Evolutionary conservation across 1,140 invertebrate species (phyloP).

Genomic region (Drosophila bocqueti): DNA sequence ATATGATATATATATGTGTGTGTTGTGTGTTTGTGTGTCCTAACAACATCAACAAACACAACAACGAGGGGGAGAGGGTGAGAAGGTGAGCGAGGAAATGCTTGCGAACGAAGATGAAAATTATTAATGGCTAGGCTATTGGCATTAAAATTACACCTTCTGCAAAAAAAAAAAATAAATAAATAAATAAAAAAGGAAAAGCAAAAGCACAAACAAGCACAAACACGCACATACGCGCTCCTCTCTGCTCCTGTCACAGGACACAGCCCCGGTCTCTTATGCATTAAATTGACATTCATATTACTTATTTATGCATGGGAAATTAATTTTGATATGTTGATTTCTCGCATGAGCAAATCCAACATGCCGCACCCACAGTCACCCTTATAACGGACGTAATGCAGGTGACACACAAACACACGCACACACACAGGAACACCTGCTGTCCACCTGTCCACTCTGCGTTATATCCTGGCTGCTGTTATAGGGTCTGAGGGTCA

Average conservation of each 20-base stretch:
- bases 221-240: too few relatives aligned
- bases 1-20: conserved; percentile 4
- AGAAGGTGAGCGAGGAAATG: neutral
- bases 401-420: conserved; percentile 28
- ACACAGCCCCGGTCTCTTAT: conserved; percentile 31
- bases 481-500: neutral
- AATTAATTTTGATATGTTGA: conserved; percentile 83
- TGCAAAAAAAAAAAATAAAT: conserved; percentile 1
- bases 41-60: conserved; percentile 13
- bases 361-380: conserved; percentile 37
- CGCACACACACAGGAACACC: neutral
- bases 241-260: neutral
- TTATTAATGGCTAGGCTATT: conserved; percentile 74
- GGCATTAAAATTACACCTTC: conserved; percentile 75
- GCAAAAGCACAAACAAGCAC: neutral
- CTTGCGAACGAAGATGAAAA: conserved; percentile 42
- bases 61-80: neutral
- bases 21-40: conserved; percentile 14
- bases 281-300: conserved; percentile 82
- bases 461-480: neutral
- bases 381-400: conserved; percentile 5
- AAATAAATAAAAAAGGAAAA: conserved; percentile 6
- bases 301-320: conserved; percentile 82
- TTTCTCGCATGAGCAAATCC: conserved; percentile 77
- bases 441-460: neutral